A percentile compares a stretch with the other conserved stretches of the same genome.
These are phyloP conservation scores for Crossaster papposus DNA, from an alignment of 53 echinoderm and acorn worm species.

Conservation along the genomic window DNA sequence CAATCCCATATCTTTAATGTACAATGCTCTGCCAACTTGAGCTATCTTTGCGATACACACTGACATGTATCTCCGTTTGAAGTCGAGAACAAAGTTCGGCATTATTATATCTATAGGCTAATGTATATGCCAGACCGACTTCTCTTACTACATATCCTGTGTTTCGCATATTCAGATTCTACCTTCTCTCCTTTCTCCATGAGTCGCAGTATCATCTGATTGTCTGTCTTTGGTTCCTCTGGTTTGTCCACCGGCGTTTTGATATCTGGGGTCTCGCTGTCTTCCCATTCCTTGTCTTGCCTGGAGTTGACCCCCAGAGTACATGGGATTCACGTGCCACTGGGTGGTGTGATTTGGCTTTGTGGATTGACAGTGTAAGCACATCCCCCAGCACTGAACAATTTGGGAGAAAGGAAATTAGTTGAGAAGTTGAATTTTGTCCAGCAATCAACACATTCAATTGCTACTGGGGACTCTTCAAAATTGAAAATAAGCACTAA, in stretches of 20 bases:
- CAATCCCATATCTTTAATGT: too few species aligned
- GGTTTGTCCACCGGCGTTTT: constrained; percentile 88
- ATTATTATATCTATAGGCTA: too few species aligned
- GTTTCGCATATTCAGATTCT: neutral
- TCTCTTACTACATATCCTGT: too few species aligned
- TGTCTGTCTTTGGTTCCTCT: constrained; percentile 92
- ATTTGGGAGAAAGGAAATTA: neutral
- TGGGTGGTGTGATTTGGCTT: constrained; percentile 87
- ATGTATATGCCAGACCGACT: too few species aligned
- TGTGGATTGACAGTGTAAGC: constrained; percentile 75
- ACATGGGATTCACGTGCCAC: constrained; percentile 90
- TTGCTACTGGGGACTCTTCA: too few species aligned
- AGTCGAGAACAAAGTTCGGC: too few species aligned
- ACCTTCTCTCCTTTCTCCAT: constrained; percentile 98
- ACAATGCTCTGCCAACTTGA: neutral
- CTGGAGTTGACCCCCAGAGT: constrained; percentile 55
- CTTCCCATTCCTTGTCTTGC: constrained; percentile 81
- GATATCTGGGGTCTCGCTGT: constrained; percentile 81
- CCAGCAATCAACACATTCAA: too few species aligned
- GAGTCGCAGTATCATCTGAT: constrained; percentile 92
- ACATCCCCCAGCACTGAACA: constrained; percentile 64
- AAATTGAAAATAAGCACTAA: too few species aligned
- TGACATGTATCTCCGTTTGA: too few species aligned
- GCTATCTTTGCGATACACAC: neutral
- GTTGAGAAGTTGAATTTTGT: too few species aligned